These are phyloP conservation scores for Diploscapter pachys DNA, from an alignment of 1,140 invertebrate species.

Conservation along the genomic window DNA sequence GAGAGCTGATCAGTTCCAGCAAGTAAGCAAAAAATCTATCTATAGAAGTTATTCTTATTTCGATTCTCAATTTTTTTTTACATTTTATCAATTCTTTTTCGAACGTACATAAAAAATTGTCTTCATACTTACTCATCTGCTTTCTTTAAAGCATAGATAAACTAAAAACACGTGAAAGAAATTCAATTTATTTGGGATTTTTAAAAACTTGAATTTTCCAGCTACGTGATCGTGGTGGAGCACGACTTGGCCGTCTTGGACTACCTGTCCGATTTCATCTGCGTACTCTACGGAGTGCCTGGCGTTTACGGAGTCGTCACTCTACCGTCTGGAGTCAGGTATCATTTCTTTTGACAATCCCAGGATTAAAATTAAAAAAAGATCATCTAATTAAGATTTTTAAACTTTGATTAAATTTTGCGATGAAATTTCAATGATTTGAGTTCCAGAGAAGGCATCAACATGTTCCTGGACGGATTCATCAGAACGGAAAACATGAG, in stretches of 20 bases:
- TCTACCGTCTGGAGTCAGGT: constrained; percentile 90
- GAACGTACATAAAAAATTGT: constrained; percentile 11
- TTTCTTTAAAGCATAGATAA: no score
- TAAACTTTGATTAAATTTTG: no score
- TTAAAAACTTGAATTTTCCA: constrained; percentile 56
- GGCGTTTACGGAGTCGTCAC: constrained; percentile 97
- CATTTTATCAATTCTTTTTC: constrained; percentile 22
- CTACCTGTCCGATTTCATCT: constrained; percentile 98
- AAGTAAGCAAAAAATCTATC: constrained; percentile 68
- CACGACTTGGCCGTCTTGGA: constrained; percentile 98
- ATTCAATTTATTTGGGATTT: no score
- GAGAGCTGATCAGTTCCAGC: constrained; percentile 80
- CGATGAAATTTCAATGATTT: no score
- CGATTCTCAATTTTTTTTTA: constrained; percentile 18
- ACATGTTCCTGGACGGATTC: constrained; percentile 98
- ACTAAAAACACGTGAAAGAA: no score
- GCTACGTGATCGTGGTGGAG: constrained; percentile 97
- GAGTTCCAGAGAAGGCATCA: constrained; percentile 81
- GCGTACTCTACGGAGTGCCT: constrained; percentile 94
- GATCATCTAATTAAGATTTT: no score
- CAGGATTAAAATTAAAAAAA: no score
- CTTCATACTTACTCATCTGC: no score
- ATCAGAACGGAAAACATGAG: constrained; percentile 98
- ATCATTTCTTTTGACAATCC: no score
- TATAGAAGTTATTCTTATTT: not conserved